These are phyloP conservation scores for Hirudinaria manillensis DNA, from an alignment of 2,888 invertebrate species.

Conservation along the genomic window DNA sequence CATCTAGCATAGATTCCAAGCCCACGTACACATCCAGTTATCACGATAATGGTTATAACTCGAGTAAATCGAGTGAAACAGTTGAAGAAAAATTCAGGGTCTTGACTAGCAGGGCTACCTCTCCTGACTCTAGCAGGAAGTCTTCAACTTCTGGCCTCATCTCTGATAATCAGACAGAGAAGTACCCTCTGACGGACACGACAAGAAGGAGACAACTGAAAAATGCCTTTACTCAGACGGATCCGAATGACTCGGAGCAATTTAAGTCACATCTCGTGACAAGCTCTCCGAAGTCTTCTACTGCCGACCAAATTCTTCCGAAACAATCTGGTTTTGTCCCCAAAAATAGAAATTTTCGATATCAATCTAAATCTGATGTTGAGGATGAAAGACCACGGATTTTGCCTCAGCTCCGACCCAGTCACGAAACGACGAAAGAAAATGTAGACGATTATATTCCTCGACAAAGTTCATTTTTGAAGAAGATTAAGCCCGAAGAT, in stretches of 20 bases:
- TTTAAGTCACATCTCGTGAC: not conserved
- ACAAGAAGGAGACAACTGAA: conserved; percentile 1
- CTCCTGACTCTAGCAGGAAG: not conserved
- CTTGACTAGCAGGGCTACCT: not conserved
- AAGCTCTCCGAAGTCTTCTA: not conserved
- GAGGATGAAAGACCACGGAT: not conserved
- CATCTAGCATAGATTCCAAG: not conserved
- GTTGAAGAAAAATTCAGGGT: not conserved
- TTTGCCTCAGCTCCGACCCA: not conserved
- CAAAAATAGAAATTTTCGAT: conserved; percentile 11
- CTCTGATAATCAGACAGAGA: not conserved
- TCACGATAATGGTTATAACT: not conserved
- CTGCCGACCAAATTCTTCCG: conserved; percentile 3
- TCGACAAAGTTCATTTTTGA: conserved; percentile 21
- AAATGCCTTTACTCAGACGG: not conserved
- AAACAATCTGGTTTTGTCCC: conserved; percentile 28
- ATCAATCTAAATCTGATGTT: not conserved
- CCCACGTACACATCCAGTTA: not conserved
- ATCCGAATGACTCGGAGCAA: not conserved
- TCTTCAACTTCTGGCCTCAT: not conserved
- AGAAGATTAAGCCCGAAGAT: not conserved
- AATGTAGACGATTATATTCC: conserved; percentile 14
- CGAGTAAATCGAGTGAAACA: not conserved
- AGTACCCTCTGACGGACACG: conserved; percentile 4
- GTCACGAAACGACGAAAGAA: not conserved